phyloP scores from a whole-genome alignment of 2,113 vertebrate genomes.

The Grallaria varia region DNA sequence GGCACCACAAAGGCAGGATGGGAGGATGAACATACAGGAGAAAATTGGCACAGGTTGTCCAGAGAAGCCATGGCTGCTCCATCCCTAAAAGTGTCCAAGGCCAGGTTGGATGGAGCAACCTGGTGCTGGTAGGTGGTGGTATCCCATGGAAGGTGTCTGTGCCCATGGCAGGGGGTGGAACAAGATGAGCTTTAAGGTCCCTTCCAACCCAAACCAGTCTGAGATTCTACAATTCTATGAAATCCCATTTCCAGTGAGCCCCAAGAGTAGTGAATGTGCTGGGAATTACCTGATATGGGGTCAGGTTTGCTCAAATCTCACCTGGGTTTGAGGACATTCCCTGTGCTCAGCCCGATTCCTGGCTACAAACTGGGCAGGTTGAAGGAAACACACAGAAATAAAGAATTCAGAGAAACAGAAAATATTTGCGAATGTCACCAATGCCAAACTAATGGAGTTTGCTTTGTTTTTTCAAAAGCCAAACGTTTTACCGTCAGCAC shows the following conservation, averaged over 20 bases:
- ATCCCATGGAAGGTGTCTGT: not conserved
- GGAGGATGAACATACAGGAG: not conserved
- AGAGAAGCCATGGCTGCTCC: not conserved
- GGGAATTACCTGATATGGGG: not conserved
- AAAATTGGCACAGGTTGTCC: not conserved
- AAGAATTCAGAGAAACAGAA: not conserved
- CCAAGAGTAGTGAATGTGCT: rapidly evolving
- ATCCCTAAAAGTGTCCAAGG: not conserved
- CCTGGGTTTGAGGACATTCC: not conserved
- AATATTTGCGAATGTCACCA: not conserved
- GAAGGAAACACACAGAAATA: rapidly evolving
- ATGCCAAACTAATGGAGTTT: not conserved
- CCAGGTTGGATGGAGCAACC: rapidly evolving
- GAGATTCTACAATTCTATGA: not conserved
- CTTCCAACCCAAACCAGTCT: not conserved
- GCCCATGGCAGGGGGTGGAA: not conserved
- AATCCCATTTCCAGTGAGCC: not conserved
- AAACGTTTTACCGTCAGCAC: constrained; percentile 8
- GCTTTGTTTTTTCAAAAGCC: constrained; percentile 17
- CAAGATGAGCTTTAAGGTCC: not conserved
- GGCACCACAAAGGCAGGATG: too few species aligned
- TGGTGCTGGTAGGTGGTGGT: not conserved
- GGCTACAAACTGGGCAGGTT: rapidly evolving
- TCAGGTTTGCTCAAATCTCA: too few species aligned
- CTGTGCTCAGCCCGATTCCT: not conserved